Evolutionary conservation across 1,140 invertebrate genomes (phyloP).

Genomic region (Scaptomyza pallida): DNA sequence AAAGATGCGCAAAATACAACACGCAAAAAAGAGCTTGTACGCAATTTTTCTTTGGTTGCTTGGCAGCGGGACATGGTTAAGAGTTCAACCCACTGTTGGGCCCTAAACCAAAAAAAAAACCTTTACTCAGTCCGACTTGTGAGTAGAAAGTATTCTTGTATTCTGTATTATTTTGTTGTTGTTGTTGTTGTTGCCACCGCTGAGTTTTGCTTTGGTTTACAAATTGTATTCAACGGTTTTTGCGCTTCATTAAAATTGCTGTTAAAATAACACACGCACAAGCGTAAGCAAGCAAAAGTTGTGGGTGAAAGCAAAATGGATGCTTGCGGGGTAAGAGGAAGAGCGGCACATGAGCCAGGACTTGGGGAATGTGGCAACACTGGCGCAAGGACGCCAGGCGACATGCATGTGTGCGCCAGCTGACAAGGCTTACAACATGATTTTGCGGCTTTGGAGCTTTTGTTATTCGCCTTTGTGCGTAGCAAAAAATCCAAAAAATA

Average conservation of each 20-base stretch:
- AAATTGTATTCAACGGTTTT: slow-evolving; percentile 81
- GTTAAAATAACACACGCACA: slow-evolving; percentile 80
- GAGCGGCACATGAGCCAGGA: background rate
- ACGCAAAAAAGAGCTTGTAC: slow-evolving; percentile 41
- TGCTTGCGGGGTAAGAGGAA: background rate
- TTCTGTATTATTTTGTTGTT: slow-evolving; percentile 20
- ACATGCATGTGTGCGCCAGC: slow-evolving; percentile 47
- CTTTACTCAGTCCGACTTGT: slow-evolving; percentile 4
- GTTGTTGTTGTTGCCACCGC: slow-evolving; percentile 7
- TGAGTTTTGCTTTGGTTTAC: slow-evolving; percentile 58
- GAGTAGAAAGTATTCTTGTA: background rate
- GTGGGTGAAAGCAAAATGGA: background rate
- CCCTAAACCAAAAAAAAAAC: slow-evolving; percentile 22
- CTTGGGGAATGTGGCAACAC: slow-evolving; percentile 27
- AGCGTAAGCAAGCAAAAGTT: slow-evolving; percentile 17
- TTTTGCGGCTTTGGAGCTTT: slow-evolving; percentile 74
- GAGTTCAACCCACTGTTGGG: background rate
- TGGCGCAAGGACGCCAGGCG: slow-evolving; percentile 62
- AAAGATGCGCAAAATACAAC: slow-evolving; percentile 43
- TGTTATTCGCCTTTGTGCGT: slow-evolving; percentile 56
- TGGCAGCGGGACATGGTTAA: slow-evolving; percentile 42
- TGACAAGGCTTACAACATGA: slow-evolving; percentile 80
- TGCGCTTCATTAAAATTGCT: slow-evolving; percentile 82
- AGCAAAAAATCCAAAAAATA: slow-evolving; percentile 33
- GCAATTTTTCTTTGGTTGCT: slow-evolving; percentile 60